phyloP scores from a whole-genome alignment of 2,113 vertebrate genomes.

The Vicugna pacos region DNA sequence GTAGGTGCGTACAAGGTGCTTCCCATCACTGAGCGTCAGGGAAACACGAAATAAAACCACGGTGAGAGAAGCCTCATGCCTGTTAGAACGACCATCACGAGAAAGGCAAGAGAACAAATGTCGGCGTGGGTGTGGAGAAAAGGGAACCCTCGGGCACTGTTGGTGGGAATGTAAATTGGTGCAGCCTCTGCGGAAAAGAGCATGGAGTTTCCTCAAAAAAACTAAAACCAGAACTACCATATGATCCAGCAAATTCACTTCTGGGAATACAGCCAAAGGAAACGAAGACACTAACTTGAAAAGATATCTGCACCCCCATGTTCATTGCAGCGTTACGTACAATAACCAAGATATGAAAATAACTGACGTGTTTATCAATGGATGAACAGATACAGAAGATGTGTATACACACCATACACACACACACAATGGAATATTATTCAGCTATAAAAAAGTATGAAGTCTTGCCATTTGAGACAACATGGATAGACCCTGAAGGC shows the following conservation, averaged over 20 bases:
- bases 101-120: background rate
- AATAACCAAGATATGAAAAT: no score
- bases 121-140: background rate
- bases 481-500: background rate
- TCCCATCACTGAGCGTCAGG: background rate
- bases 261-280: background rate
- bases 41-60: background rate
- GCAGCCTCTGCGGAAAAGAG: background rate
- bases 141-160: background rate
- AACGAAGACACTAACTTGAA: background rate
- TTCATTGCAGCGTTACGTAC: no score
- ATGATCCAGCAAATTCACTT: background rate
- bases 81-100: background rate
- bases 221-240: background rate
- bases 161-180: background rate
- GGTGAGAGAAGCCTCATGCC: background rate
- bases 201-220: background rate
- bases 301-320: background rate
- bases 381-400: no score
- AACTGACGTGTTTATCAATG: no score
- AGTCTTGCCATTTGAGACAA: background rate
- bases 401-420: no score
- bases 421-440: background rate
- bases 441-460: background rate
- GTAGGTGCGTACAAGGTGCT: background rate